Percentiles rank a stretch among this genome's conserved stretches.
Evolutionary conservation across 2,888 invertebrate genomes (phyloP).

Genomic region (Sicus ferrugineus): DNA sequence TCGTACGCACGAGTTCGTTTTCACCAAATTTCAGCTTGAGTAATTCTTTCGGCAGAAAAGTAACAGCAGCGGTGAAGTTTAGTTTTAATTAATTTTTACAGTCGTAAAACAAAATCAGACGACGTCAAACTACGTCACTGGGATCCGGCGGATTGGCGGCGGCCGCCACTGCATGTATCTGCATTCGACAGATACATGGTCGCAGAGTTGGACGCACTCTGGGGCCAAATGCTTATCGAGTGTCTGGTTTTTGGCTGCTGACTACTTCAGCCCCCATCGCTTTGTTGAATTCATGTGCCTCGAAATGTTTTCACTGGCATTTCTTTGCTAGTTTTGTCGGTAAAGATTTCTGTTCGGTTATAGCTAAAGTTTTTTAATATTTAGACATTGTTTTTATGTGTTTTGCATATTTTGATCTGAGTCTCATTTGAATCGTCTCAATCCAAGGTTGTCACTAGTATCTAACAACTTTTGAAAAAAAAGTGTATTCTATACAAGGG

Average conservation of each 20-base stretch:
- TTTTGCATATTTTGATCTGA: neutral
- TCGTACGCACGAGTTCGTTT: constrained; percentile 16
- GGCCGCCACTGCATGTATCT: no score
- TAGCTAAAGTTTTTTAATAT: neutral
- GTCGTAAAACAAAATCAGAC: neutral
- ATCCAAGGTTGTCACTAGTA: neutral
- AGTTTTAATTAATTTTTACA: neutral
- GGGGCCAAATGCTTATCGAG: constrained; percentile 3
- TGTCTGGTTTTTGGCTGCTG: constrained; percentile 4
- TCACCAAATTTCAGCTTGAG: neutral
- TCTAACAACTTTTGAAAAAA: neutral
- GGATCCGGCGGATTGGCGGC: no score
- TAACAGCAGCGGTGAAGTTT: neutral
- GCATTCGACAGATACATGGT: neutral
- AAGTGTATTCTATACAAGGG: neutral
- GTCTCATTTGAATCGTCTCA: neutral
- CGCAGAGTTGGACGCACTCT: neutral
- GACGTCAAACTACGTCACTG: neutral
- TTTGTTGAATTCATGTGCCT: neutral
- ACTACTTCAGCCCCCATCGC: neutral
- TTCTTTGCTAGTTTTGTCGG: neutral
- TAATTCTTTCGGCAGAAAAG: constrained; percentile 10
- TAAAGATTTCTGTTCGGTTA: neutral
- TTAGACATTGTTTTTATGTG: neutral
- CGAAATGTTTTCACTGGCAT: neutral